Evolutionary conservation across 2,888 invertebrate genomes (phyloP), one percentile per base, ranked within the genome.

Genomic region (Calliopum simillimum): DNA sequence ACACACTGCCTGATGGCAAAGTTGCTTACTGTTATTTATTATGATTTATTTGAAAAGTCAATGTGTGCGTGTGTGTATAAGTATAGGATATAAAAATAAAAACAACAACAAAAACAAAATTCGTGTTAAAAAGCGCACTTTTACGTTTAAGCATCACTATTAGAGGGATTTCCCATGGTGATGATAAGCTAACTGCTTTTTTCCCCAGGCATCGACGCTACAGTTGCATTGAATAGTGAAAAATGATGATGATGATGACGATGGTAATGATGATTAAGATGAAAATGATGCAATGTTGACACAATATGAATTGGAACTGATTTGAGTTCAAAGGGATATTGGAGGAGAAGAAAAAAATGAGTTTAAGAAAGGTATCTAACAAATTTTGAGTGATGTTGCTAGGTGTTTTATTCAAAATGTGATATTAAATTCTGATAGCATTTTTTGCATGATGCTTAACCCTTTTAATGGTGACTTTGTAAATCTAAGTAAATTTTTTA

Each of bases 21-120:
- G 43, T 33, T 64, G 13, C 79, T 79, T 77, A 75, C 78, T 81
- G 80, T 81, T 81, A 81, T 81, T 81, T 81, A 82, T 82, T 81
- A 81, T 81, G 81, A 81, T 81, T 81, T 81, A 81, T 81, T 77
- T 81, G 78, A 77, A 75, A 63, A 62, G 63, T 58, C 41, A 25
- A 47, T 44, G 23, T 19, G 33, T 56, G 33, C 47, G 41, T 62
- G 13, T 16, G 13, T 8, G n/a, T 23, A 12, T 55, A 23, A 8
- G n/a, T 55, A n/a, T 44, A 59, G n/a, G n/a, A n/a, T n/a, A n/a
- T n/a, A n/a, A n/a, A n/a, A n/a, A n/a, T n/a, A n/a, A n/a, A n/a
- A 5, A 33, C 33, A 33, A 33, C 8, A 8, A 8, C 8, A 33
- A 8, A 8, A 33, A 5, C 5, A 6, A 33, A 33, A 33, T 33